phyloP scores from a whole-genome alignment of 2,113 vertebrate species.

The Heterochromis multidens region DNA sequence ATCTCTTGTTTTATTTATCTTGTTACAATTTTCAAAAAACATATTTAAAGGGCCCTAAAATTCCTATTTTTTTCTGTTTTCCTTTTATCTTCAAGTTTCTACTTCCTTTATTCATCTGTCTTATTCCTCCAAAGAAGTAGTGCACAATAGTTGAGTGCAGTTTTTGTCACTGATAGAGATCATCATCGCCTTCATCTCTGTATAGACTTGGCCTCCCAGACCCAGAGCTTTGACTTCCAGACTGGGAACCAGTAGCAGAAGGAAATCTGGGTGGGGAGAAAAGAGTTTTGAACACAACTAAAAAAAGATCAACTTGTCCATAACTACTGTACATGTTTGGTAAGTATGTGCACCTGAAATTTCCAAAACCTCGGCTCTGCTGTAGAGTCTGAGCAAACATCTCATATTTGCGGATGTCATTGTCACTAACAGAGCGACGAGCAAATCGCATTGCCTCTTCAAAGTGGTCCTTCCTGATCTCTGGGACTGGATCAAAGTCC shows the following conservation, averaged over 20 bases:
- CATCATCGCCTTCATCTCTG: conserved; percentile 72
- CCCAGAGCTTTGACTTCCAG: conserved; percentile 41
- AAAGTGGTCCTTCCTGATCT: conserved; percentile 97
- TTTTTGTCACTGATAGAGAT: conserved; percentile 76
- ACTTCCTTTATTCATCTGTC: not conserved
- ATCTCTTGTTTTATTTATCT: not conserved
- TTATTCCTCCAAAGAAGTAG: not conserved
- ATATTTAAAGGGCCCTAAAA: no score
- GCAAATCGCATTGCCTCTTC: conserved; percentile 97
- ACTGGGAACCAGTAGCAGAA: conserved; percentile 59
- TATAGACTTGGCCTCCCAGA: conserved; percentile 48
- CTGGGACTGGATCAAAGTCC: conserved; percentile 89
- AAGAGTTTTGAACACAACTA: not conserved
- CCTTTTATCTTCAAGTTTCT: not conserved
- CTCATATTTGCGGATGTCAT: conserved; percentile 97
- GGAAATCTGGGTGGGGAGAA: conserved; percentile 67
- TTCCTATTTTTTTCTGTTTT: not conserved
- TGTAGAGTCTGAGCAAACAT: conserved; percentile 99
- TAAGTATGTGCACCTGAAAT: conserved; percentile 85
- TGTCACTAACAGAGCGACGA: conserved; percentile 96
- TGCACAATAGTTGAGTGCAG: not conserved
- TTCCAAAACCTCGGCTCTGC: conserved; percentile 97
- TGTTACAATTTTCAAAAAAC: not conserved
- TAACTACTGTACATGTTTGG: conserved; percentile 80
- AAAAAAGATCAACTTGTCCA: not conserved